Evolutionary conservation across 2,113 vertebrate genomes (phyloP).

Genomic region (Coptodon bakossiorum): DNA sequence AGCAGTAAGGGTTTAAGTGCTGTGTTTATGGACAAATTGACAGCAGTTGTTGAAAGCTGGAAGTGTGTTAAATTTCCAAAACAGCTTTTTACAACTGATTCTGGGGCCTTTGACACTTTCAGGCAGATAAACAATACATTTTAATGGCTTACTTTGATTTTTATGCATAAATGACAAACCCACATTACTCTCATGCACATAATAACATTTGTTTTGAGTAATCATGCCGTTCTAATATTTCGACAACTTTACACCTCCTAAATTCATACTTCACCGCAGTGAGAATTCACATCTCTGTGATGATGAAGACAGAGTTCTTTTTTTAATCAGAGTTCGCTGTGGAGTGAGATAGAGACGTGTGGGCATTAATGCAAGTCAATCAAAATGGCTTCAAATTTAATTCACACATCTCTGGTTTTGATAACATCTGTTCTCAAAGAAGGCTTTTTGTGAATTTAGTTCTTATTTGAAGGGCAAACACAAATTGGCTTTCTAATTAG

Average conservation of each 20-base stretch:
- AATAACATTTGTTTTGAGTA: neutral
- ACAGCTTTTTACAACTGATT: neutral
- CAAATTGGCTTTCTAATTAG: neutral
- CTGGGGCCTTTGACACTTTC: neutral
- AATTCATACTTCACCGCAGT: neutral
- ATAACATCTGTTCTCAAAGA: neutral
- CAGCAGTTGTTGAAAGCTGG: neutral
- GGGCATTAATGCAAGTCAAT: neutral
- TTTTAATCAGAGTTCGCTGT: neutral
- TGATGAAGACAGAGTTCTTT: neutral
- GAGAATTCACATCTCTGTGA: neutral
- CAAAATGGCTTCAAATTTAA: neutral
- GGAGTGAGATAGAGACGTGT: neutral
- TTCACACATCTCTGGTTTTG: neutral
- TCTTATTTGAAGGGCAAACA: neutral
- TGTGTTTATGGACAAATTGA: conserved; percentile 22
- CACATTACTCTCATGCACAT: neutral
- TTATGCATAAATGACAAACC: neutral
- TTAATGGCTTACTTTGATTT: neutral
- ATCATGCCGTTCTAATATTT: neutral
- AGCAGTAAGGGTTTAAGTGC: conserved; percentile 21
- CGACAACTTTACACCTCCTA: neutral
- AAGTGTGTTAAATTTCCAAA: neutral
- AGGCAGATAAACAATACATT: neutral
- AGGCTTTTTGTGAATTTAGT: neutral